phyloP scores from a whole-genome alignment of 1,140 invertebrate species.

The Protaetia brevitarsis region DNA sequence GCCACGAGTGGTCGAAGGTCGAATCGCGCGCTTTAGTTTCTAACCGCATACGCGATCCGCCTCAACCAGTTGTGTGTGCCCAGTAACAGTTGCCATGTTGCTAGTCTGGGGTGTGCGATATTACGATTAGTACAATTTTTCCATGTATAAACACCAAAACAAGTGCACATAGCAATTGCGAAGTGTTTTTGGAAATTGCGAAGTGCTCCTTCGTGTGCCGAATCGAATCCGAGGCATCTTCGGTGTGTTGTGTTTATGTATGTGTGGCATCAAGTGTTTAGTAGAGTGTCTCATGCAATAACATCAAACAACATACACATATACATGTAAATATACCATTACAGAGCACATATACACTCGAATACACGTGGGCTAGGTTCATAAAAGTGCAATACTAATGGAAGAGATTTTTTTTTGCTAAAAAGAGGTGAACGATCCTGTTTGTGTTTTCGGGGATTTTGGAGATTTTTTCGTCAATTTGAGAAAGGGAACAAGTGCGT shows the following conservation, averaged over 20 bases:
- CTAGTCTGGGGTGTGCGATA: slow-evolving; percentile 24
- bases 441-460: slow-evolving; percentile 4
- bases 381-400: background rate
- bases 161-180: background rate
- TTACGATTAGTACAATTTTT: slow-evolving; percentile 10
- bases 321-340: background rate
- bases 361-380: background rate
- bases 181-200: slow-evolving; percentile 3
- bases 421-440: slow-evolving; percentile 16
- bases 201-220: background rate
- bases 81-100: slow-evolving; percentile 45
- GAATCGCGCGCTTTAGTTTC: slow-evolving; percentile 23
- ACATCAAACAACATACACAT: slow-evolving; percentile 15
- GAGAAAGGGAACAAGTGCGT: slow-evolving; percentile 1
- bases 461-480: background rate
- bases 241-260: slow-evolving; percentile 9
- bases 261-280: slow-evolving; percentile 16
- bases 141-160: background rate
- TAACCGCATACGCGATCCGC: slow-evolving; percentile 19
- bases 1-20: slow-evolving; percentile 12
- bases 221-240: background rate
- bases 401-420: background rate
- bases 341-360: slow-evolving; percentile 11
- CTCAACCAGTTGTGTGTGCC: slow-evolving; percentile 33
- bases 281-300: slow-evolving; percentile 9